Base-by-base conservation (phyloP, 1,140 invertebrate species). In the Nasonia vitripennis region DNA sequence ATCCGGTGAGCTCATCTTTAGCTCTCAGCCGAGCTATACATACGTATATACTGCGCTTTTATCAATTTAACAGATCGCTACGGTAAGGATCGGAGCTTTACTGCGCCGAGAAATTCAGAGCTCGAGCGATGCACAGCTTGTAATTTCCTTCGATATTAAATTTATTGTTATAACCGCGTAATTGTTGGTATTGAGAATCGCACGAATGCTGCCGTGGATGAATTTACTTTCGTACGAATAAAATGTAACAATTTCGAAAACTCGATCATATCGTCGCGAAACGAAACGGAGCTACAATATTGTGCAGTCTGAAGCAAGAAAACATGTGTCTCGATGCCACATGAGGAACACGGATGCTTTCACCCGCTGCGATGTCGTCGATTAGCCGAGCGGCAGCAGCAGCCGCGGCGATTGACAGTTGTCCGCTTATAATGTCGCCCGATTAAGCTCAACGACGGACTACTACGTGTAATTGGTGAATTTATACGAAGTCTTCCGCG, bases 381-480 rank as follows among this genome's bases (percentile, higher is more conserved):
- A 77, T 62, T 62, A 62, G 55, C 41, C 27, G 27, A 31, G 20
- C 70, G 27, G 5, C 62, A 27, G 27, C 31, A n/a, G n/a, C 34
- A n/a, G 37, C 20, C 14, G 37, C 20, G 74, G n/a, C 74, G 74
- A 77, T 77, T 77, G 74, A 77, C 74, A 77, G 74, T 77, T 77
- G 74, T 45, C 74, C 20, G 34, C 27, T 62, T 45, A 77, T 77
- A 77, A 77, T 77, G 74, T 77, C 41, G 37, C 74, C 23, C 74
- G 74, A 77, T 77, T 71, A 71, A 71, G 31, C 70, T 31, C 70
- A 31, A 71, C 27, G 70, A 31, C 14, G 27, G 27, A 71, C 12
- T 11, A n/a, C 17, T 7, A 7, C 55, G 55, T n/a, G 55, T 62
- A 62, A 62, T 62, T 62, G 20, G 55, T 62, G 20, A 62, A 62